These are phyloP conservation scores for Poecilus cupreus DNA, from an alignment of 2,888 invertebrate species.

Conservation along the genomic window DNA sequence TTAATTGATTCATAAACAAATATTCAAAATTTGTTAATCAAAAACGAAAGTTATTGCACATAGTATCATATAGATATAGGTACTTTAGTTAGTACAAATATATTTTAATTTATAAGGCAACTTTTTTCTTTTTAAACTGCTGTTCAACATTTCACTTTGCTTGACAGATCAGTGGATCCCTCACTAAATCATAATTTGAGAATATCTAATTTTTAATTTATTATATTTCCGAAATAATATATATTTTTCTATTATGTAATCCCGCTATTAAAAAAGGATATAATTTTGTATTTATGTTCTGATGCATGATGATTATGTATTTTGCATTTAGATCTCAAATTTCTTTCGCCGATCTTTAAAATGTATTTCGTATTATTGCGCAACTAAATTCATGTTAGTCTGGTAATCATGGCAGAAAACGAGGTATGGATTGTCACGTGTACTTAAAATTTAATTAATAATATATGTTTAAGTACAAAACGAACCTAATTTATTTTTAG, in stretches of 20 bases:
- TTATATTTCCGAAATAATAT: background rate
- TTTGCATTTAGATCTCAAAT: background rate
- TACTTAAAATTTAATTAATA: conserved; percentile 66
- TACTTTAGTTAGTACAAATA: too few species aligned
- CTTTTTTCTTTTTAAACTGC: background rate
- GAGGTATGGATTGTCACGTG: conserved; percentile 78
- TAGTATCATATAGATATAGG: too few species aligned
- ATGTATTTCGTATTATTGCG: background rate
- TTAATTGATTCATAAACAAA: background rate
- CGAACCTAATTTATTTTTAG: conserved; percentile 63
- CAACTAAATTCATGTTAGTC: conserved; percentile 42
- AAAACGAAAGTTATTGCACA: background rate
- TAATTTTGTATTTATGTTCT: background rate
- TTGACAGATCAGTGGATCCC: background rate
- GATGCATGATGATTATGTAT: background rate
- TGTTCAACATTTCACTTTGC: background rate
- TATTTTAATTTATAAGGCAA: too few species aligned
- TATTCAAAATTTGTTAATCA: background rate
- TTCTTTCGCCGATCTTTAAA: background rate
- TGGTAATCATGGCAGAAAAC: conserved; percentile 79
- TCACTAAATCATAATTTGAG: background rate
- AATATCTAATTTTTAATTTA: background rate
- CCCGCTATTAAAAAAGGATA: background rate
- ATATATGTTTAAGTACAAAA: conserved; percentile 51
- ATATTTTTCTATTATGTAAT: background rate